Evolutionary conservation across 2,888 invertebrate genomes (phyloP), one percentile per base, ranked within the genome.

Genomic region (Cosmia trapezina): DNA sequence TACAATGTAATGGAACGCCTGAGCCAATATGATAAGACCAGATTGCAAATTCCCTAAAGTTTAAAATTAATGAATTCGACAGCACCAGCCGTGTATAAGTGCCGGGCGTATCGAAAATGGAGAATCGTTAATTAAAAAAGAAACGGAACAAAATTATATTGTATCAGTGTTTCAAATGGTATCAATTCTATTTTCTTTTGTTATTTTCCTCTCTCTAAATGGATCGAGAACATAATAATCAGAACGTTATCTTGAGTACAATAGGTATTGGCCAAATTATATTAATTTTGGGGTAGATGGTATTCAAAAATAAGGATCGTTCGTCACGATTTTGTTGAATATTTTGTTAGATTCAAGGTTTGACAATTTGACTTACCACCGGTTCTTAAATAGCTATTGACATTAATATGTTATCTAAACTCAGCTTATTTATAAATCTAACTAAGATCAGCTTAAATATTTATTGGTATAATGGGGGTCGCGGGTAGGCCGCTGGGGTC

Each of bases 121-220:
- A 59, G 8, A 14, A 43, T 19, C 3, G 22, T 53, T 65, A 53
- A 62, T 78, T 60, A 12, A 71, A 72, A 72, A 76, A 61, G 51
- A 61, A 19, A 54, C 53, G 6, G 43, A 33, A 54, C 37, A 61
- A 12, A 41, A 65, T 56, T 19, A 64, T 33, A 61, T 45, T 61
- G 49, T 51, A 64, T 37, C 33, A 61, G 37, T 51, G 41, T 65
- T 78, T 17, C 14, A 72, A 76, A 51, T 33, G 45, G 41, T 57
- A 65, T 51, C 65, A 62, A 65, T 65, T 73, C 28, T 47, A 51
- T 41, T 41, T 41, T 47, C 49, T 45, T 28, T 49, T 8, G 11
- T 37, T 64, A 64, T 60, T 64, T 47, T 71, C 14, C 60, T 64
- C 64, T 61, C 37, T 61, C 60, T 77, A 78, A 72, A 61, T 72